Base-by-base conservation (phyloP, 2,888 invertebrate species). In the Lycia hirtaria region DNA sequence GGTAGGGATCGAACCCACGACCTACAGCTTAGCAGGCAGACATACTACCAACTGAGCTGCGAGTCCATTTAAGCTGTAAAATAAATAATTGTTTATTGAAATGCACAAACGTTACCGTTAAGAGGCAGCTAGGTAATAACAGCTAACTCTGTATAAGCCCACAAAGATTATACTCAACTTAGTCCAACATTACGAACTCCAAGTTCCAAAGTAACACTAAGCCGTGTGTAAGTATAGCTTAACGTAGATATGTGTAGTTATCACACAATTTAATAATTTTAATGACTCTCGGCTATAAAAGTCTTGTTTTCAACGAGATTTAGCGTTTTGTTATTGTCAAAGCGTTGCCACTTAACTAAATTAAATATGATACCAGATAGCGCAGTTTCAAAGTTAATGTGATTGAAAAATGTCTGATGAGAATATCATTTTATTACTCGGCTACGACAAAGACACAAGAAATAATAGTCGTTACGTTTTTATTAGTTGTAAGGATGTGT, bases 251-350 rank as follows among this genome's bases (percentile, higher is more conserved):
- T 49, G 28, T 49, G 55, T 55, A 41, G 33, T 49, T 49, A 49
- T 44, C 49, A 20, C 43, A 2, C 9, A 41, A 41, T 56, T 56
- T 49, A 49, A 56, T 56, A 49, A 56, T 49, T 43, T 49, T 56
- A 49, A 56, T 49, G 43, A 30, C 30, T 12, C 12, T 10, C 19
- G 1, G 6, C 15, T 37, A 37, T 37, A 6, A 20, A 20, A n/a
- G 37, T n/a, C 5, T 19, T 5, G 4, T 37, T 19, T 37, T 37
- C n/a, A 9, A n/a, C 4, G 37, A 35, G 5, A 17, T n/a, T 37
- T 19, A 19, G 17, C n/a, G 10, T 40, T 7, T 22, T 22, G 12
- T 40, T 22, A 14, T 22, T 22, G 22, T 40, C 14, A 38, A 38
- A 38, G 20, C 12, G 22, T 6, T 22, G 20, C n/a, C n/a, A 15